phyloP scores from a whole-genome alignment of 2,797 vertebrate species.

The Cynopterus sphinx region DNA sequence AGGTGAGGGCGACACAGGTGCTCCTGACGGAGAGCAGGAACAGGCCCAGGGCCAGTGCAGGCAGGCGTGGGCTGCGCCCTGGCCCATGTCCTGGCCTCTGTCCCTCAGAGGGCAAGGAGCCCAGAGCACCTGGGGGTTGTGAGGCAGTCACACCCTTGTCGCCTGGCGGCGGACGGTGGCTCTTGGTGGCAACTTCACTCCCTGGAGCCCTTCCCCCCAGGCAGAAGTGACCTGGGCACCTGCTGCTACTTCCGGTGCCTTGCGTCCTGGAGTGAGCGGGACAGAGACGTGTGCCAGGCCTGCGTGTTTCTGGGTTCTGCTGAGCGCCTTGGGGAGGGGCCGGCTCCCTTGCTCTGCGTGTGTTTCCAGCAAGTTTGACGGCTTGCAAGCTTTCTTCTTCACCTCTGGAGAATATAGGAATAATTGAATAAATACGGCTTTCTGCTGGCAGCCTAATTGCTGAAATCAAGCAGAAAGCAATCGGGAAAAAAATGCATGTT shows the following conservation, averaged over 20 bases:
- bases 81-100: neutral
- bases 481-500: neutral
- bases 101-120: neutral
- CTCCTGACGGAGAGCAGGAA: neutral
- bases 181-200: neutral
- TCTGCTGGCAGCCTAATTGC: neutral
- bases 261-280: neutral
- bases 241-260: neutral
- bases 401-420: neutral
- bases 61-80: neutral
- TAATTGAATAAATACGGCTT: neutral
- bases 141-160: neutral
- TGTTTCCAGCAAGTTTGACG: neutral
- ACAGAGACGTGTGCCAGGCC: neutral
- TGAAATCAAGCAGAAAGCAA: neutral
- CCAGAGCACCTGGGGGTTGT: rapidly evolving
- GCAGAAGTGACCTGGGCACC: neutral
- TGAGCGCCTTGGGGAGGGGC: neutral
- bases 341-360: neutral
- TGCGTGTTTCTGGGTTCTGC: neutral
- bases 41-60: neutral
- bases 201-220: neutral
- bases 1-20: neutral
- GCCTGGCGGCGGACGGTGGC: neutral
- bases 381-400: neutral